Conservation (phyloP, 2,888 invertebrate genomes). For the Lypha dubia region DNA sequence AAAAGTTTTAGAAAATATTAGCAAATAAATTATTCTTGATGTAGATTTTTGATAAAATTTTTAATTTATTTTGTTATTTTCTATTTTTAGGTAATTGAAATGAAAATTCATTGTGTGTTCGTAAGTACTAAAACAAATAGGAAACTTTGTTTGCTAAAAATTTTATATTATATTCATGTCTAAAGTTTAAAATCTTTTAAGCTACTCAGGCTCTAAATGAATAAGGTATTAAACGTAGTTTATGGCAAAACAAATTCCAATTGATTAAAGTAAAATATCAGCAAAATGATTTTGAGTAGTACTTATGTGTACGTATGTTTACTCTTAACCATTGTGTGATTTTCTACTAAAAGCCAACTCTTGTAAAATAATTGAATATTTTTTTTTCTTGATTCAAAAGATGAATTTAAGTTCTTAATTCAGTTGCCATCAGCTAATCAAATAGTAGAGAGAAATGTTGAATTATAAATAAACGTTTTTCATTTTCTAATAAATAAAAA, state of each 20-base stretch:
- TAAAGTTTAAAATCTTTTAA: conserved; percentile 9
- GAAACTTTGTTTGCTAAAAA: conserved; percentile 21
- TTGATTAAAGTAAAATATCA: not conserved
- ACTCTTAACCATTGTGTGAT: too few relatives aligned
- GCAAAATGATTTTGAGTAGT: not conserved
- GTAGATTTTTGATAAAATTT: not conserved
- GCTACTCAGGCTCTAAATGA: not conserved
- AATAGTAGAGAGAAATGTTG: too few relatives aligned
- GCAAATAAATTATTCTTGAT: not conserved
- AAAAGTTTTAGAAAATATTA: not conserved
- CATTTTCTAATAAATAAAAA: too few relatives aligned
- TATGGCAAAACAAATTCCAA: not conserved
- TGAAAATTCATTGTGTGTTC: conserved; percentile 1
- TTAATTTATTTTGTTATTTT: conserved; percentile 26
- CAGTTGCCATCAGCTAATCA: too few relatives aligned
- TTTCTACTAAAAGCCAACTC: too few relatives aligned
- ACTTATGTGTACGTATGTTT: too few relatives aligned
- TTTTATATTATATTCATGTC: not conserved
- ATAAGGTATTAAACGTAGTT: not conserved
- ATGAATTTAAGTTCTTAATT: too few relatives aligned
- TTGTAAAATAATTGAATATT: too few relatives aligned
- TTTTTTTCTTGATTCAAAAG: too few relatives aligned
- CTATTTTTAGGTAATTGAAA: conserved; percentile 61
- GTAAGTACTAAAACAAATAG: conserved; percentile 39
- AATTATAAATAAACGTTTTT: too few relatives aligned